Percentiles rank a stretch among this genome's conserved stretches.
phyloP scores from a whole-genome alignment of 2,113 vertebrate species.

The Sinocyclocheilus anophthalmus region DNA sequence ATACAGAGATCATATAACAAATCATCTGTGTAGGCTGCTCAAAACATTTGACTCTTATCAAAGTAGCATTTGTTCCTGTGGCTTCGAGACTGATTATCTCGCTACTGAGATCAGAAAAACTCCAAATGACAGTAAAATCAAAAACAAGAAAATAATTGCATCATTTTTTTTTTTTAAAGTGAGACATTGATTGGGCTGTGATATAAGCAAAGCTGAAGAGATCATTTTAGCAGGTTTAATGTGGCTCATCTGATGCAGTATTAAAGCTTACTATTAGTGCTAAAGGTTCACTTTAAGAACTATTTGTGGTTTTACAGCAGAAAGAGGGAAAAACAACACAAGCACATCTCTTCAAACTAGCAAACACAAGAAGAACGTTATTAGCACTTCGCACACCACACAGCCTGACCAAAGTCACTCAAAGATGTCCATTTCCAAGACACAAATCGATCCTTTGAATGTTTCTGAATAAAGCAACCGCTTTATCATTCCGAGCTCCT shows the following conservation, averaged over 20 bases:
- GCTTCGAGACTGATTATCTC: too few species aligned
- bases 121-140: not conserved
- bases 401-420: not conserved
- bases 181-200: not conserved
- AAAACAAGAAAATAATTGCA: conserved; percentile 24
- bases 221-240: not conserved
- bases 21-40: not conserved
- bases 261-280: conserved; percentile 33
- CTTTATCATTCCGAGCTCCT: not conserved
- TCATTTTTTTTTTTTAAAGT: not conserved
- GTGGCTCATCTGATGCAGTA: conserved; percentile 13
- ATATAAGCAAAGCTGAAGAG: not conserved
- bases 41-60: not conserved
- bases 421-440: not conserved
- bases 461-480: not conserved
- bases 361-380: not conserved
- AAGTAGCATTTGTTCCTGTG: not conserved
- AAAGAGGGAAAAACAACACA: conserved; percentile 20
- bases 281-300: conserved; percentile 40
- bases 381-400: not conserved
- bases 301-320: not conserved
- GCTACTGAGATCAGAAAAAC: not conserved
- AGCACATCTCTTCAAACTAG: not conserved
- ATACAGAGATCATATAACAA: not conserved
- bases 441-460: not conserved